These are phyloP conservation scores for Caenorhabditis sp. DNA, from an alignment of 2,888 invertebrate genomes.

Conservation along the genomic window DNA sequence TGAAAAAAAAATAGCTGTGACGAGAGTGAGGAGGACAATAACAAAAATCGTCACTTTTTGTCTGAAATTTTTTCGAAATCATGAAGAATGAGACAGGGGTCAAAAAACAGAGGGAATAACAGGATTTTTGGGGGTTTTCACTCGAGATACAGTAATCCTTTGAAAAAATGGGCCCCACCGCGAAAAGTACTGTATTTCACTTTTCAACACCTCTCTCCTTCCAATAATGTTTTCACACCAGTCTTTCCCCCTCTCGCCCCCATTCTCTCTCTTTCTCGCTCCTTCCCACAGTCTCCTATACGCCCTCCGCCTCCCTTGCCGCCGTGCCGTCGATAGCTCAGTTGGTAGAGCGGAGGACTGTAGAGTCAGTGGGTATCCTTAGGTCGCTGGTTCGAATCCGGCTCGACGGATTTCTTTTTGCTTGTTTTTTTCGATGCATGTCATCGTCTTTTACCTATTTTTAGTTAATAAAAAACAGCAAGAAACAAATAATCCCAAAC, in stretches of 20 bases:
- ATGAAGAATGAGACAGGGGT: background rate
- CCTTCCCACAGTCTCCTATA: background rate
- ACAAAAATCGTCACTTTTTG: background rate
- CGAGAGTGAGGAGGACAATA: background rate
- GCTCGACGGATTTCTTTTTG: constrained; percentile 70
- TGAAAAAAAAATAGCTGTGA: background rate
- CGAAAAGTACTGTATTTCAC: background rate
- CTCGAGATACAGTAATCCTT: no score
- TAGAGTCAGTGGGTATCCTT: constrained; percentile 71
- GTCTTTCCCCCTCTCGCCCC: background rate
- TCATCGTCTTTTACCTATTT: background rate
- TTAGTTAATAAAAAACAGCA: background rate
- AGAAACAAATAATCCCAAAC: background rate
- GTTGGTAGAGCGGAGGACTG: constrained; percentile 75
- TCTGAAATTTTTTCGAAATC: background rate
- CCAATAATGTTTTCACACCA: background rate
- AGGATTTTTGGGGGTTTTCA: no score
- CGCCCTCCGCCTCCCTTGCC: background rate
- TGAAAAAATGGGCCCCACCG: no score
- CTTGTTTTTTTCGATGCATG: background rate
- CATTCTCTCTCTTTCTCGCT: background rate
- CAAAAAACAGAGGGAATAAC: background rate
- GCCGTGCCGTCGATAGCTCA: constrained; percentile 57
- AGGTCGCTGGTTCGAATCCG: constrained; percentile 78
- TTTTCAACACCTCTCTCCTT: background rate